Conservation (phyloP, 2,888 invertebrate species). For the Notodonta ziczac region DNA sequence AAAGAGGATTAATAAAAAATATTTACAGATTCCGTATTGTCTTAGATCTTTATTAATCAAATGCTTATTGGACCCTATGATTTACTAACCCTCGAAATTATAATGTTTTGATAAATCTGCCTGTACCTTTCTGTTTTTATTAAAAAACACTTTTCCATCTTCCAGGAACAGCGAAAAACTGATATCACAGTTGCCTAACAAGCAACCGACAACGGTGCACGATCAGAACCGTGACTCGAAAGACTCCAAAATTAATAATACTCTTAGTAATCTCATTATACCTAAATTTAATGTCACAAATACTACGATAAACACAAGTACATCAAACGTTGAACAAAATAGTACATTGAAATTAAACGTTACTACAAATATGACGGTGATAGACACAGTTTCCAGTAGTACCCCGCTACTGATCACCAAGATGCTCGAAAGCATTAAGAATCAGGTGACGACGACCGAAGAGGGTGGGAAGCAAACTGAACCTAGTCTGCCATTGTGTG, state of each 20-base stretch:
- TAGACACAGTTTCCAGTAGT: conserved; percentile 6
- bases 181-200: conserved; percentile 56
- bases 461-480: conserved; percentile 52
- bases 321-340: conserved; percentile 20
- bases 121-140: too few relatives aligned
- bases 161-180: conserved; percentile 61
- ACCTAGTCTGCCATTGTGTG: conserved; percentile 78
- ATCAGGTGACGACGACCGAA: conserved; percentile 60
- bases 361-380: conserved; percentile 38
- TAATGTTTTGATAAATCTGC: too few relatives aligned
- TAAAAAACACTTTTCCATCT: conserved; percentile 22
- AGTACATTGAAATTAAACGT: conserved; percentile 40
- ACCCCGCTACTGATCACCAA: conserved; percentile 59
- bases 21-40: too few relatives aligned
- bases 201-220: conserved; percentile 35
- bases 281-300: background rate
- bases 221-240: conserved; percentile 41
- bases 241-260: conserved; percentile 22
- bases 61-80: too few relatives aligned
- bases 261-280: background rate
- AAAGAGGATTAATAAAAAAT: too few relatives aligned
- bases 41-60: too few relatives aligned
- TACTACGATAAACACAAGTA: conserved; percentile 24
- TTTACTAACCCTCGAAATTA: too few relatives aligned
- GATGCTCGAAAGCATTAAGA: conserved; percentile 61